Base-by-base conservation (phyloP, 1,140 invertebrate species). In the Eumaeus atala region DNA sequence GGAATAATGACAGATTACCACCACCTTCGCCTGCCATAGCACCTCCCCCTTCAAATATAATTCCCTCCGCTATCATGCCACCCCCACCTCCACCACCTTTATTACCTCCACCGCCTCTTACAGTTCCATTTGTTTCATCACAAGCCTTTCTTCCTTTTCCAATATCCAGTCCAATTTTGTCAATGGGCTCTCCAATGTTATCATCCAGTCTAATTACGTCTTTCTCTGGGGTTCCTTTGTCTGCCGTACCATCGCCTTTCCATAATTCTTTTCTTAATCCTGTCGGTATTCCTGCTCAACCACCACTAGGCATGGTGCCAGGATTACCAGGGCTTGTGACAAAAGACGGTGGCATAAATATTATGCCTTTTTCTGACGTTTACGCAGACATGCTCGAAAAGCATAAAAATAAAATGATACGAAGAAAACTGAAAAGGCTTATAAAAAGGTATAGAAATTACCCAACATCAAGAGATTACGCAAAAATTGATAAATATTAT, bases 301-400 rank as follows among this genome's bases (percentile, higher is more conserved):
- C 58, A 5, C 59, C 61, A 61, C 36, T 59, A 0, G 70, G 72
- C 1, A 70, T 83, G 67, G 67, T 85, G 0, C 79, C 82, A n/a
- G 77, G 77, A 1, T 49, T 83, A 55, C 68, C 72, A 9, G 79
- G 79, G 0, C 47, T 86, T 9, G 78, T 86, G 0, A 63, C 75
- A 16, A 54, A 17, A 3, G 73, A 79, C 12, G 80, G 75, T 9
- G 83, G 78, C 0, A 77, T 86, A 11, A 86, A 86, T 37, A 75
- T 86, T 38, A 50, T 86, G 56, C 83, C 83, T 11, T 86, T 86
- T 56, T 78, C 78, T 1, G 83, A 86, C 52, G 70, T 58, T 0
- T 84, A 83, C 55, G 51, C 78, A n/a, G 77, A 86, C 56, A 44
- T 85, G 44, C 36, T 82, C 21, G 78, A 84, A 52, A 71, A 70